phyloP scores from a whole-genome alignment of 2,113 vertebrate species.

The Syngnathus scovelli region DNA sequence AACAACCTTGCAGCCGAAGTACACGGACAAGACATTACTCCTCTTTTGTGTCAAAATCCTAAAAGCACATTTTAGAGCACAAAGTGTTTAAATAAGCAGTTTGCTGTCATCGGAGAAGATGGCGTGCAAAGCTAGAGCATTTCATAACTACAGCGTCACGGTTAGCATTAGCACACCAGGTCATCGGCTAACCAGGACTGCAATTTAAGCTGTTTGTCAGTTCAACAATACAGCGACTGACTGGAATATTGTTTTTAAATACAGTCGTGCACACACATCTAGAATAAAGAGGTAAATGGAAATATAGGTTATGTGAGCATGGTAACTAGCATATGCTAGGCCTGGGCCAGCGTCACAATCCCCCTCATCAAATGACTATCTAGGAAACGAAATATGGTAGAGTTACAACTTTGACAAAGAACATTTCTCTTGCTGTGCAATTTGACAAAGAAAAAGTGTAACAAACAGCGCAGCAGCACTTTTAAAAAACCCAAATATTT shows the following conservation, averaged over 20 bases:
- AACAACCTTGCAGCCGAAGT: conserved; percentile 67
- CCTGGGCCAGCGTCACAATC: conserved; percentile 19
- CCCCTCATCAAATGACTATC: neutral
- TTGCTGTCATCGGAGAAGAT: neutral
- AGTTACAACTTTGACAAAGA: neutral
- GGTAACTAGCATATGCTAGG: conserved; percentile 31
- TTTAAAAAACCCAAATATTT: neutral
- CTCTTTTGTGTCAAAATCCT: conserved; percentile 30
- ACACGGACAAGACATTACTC: conserved; percentile 70
- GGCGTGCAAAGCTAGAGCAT: conserved; percentile 8
- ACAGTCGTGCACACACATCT: neutral
- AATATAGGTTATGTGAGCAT: neutral
- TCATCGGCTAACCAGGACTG: neutral
- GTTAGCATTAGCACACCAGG: conserved; percentile 50
- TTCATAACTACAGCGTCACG: conserved; percentile 42
- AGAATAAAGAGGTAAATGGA: neutral
- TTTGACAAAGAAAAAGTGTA: neutral
- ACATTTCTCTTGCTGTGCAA: neutral
- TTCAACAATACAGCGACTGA: neutral
- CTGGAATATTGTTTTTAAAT: no score
- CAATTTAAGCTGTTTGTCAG: neutral
- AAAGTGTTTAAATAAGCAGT: neutral
- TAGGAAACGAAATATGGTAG: neutral
- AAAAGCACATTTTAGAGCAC: conserved; percentile 4
- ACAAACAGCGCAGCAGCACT: no score